Percentiles rank a stretch among this genome's conserved stretches.
phyloP scores from a whole-genome alignment of 2,113 vertebrate genomes.

The Lichenostomus cassidix region DNA sequence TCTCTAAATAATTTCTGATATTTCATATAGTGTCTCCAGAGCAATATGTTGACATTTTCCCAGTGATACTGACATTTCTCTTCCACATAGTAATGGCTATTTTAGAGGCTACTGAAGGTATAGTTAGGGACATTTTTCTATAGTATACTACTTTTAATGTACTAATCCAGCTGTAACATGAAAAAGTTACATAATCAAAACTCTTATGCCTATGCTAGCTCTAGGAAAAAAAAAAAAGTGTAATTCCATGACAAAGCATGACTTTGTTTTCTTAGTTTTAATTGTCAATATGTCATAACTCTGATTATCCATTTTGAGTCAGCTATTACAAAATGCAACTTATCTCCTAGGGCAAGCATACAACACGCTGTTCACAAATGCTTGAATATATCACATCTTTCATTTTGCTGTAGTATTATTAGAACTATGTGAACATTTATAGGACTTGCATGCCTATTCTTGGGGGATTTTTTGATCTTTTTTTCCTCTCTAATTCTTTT shows the following conservation, averaged over 20 bases:
- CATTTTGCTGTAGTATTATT: background rate
- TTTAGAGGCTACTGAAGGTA: background rate
- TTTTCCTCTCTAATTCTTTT: background rate
- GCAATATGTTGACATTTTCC: background rate
- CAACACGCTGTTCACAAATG: fast-evolving
- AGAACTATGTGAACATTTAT: background rate
- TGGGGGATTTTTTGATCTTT: background rate
- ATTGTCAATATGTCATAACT: background rate
- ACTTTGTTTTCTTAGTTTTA: background rate
- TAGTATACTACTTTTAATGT: background rate
- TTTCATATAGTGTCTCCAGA: background rate
- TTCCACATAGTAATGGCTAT: background rate
- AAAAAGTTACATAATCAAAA: background rate
- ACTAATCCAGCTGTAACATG: background rate
- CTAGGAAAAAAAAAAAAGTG: background rate
- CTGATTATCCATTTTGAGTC: background rate
- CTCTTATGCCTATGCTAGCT: background rate
- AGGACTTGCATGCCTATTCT: background rate
- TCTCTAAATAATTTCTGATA: background rate
- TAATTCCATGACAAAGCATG: background rate
- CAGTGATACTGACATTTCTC: background rate
- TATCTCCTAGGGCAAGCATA: background rate
- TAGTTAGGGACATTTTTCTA: background rate
- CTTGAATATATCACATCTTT: background rate
- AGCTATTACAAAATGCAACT: background rate